Evolutionary conservation across 2,888 invertebrate genomes (phyloP), one percentile per base, ranked within the genome.

Genomic region (Eupithecia abbreviata): DNA sequence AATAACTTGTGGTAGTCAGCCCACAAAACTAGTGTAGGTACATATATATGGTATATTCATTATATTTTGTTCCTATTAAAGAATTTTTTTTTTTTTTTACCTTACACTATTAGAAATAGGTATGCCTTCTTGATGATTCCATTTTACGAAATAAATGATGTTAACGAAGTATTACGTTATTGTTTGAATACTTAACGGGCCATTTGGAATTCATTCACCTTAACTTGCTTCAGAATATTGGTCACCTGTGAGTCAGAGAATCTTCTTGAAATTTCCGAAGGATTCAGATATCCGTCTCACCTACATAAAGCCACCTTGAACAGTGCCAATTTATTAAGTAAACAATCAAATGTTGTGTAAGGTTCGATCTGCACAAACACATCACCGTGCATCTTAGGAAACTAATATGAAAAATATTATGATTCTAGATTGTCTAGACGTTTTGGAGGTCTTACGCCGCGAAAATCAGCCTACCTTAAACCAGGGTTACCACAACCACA

Each of bases 201-300:
- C 72, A 71, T 51, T 71, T 55, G 68, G 41, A 78, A 73, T 77
- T 68, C 66, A 75, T 73, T 73, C 73, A 73, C 43, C 55, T 80
- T 69, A 51, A n/a, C 72, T 82, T 79, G 71, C 73, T 78, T 79
- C 77, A 82, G 45, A 45, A 18, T 67, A 45, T 71, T 74, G 47
- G 49, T 75, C 62, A 67, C 45, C 45, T 43, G 47, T 82, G 80
- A 78, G 72, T 78, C 82, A 82, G 62, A 73, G 77, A 79, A 72
- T 77, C 73, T 74, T 42, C 51, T 71, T 42, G 75, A 74, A 62
- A 41, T 67, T 74, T 68, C 73, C 78, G 78, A 80, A 82, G 81
- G 80, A 79, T 80, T 55, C 66, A 45, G 69, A 73, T 70, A 77
- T 78, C 75, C 73, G 77, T 47, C 9, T 81, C 70, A 79, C 81